Base-by-base conservation (phyloP, 2,113 vertebrate species). In the Halichoeres trimaculatus region DNA sequence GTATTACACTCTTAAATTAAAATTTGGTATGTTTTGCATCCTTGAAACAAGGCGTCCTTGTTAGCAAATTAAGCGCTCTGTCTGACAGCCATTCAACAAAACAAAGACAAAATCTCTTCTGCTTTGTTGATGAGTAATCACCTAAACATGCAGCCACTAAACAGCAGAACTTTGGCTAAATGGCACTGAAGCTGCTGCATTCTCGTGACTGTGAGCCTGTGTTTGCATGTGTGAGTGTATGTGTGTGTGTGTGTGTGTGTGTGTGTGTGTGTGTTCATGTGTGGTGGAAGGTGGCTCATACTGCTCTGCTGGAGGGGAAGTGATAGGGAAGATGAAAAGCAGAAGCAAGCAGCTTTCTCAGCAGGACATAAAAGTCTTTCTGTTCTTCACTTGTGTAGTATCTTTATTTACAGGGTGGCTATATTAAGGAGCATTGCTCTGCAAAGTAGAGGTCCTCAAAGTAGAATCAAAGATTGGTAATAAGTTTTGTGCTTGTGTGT, bases 291-390 rank as follows among this genome's bases (percentile, higher is more conserved):
- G 69, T 76, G 70, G 24, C 47, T 83, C 57, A 53, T 17, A 73
- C 79, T 74, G 57, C 60, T 71, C 60, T 68, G 64, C 62, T n/a
- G 67, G 23, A 89, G 72, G 87, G 81, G 86, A 89, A 92, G 52
- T 79, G 61, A 85, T 78, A 68, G 76, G 54, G 70, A 77, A 48
- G 78, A 81, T 85, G 56, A 86, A 84, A 89, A 85, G 57, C 76
- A 78, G 71, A 85, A 88, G 69, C 59, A 62, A 50, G 36, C 10
- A 22, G 35, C 23, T 70, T 75, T 80, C 77, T 85, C 57, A 62
- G 70, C 76, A 70, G 65, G 48, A 79, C 78, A 73, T 74, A 36
- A 60, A 83, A 80, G 74, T 81, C 41, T 84, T 65, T 84, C 43
- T 76, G 63, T 74, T 80, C 62, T 74, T 88, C 71, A 79, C 50